These are phyloP conservation scores for Pogonophryne albipinna DNA, from an alignment of 2,797 vertebrate genomes.

Conservation along the genomic window DNA sequence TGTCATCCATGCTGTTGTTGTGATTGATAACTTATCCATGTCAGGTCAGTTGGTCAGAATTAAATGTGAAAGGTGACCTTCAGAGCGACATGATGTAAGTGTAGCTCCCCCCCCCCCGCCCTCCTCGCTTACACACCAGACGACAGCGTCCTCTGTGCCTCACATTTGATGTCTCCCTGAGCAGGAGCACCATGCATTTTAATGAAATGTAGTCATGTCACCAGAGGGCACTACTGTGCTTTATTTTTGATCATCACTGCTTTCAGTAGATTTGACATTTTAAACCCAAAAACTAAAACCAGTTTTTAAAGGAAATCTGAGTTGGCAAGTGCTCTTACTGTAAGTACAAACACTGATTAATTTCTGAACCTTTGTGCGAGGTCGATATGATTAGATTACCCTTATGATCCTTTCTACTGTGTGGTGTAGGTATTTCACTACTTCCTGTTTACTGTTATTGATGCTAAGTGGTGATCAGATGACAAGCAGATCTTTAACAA, in stretches of 20 bases:
- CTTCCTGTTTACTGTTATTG: conserved; percentile 42
- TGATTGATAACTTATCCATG: conserved; percentile 74
- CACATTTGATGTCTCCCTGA: conserved; percentile 50
- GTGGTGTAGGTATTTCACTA: conserved; percentile 27
- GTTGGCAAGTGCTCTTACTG: conserved; percentile 22
- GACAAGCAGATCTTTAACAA: conserved; percentile 34
- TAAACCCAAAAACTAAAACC: conserved; percentile 41
- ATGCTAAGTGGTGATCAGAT: conserved; percentile 49
- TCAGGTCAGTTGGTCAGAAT: conserved; percentile 77
- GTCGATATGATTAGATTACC: conserved; percentile 38
- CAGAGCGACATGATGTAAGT: conserved; percentile 46
- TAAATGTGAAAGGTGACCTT: conserved; percentile 78
- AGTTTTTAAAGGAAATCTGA: conserved; percentile 41
- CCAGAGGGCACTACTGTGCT: conserved; percentile 86
- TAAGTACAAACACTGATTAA: conserved; percentile 38
- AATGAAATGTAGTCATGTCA: conserved; percentile 80
- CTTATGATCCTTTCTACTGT: conserved; percentile 28
- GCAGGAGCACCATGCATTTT: conserved; percentile 72
- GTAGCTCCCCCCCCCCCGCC: conserved; percentile 10
- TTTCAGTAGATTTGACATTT: conserved; percentile 62
- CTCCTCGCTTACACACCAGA: conserved; percentile 22
- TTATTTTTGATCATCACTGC: conserved; percentile 72
- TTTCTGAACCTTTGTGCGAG: conserved; percentile 33
- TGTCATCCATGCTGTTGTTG: conserved; percentile 60
- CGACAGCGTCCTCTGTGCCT: conserved; percentile 36